These are phyloP conservation scores for Amphiura filiformis DNA, from an alignment of 35 echinoderm and acorn worm genomes.

Conservation along the genomic window DNA sequence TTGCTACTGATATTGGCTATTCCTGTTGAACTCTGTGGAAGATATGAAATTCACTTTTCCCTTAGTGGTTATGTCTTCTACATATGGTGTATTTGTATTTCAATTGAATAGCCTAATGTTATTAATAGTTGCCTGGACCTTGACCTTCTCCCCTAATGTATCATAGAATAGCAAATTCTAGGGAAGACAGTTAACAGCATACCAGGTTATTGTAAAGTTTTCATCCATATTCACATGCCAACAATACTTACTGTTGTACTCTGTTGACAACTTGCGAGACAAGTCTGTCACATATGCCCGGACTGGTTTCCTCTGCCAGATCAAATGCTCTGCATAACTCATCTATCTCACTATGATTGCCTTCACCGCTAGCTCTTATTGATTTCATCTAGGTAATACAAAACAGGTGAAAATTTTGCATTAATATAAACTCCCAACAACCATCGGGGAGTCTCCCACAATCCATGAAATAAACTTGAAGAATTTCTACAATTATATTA, in stretches of 20 bases:
- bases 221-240: no score
- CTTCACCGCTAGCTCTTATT: constrained; percentile 12
- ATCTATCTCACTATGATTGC: constrained; percentile 48
- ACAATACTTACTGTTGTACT: constrained; percentile 75
- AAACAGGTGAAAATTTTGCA: not conserved
- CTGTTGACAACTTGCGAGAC: constrained; percentile 55
- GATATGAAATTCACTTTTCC: no score
- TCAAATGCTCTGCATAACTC: constrained; percentile 83
- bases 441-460: not conserved
- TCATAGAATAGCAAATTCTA: no score
- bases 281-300: constrained; percentile 90
- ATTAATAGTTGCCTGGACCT: no score
- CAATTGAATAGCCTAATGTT: no score
- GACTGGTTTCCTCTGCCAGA: constrained; percentile 85
- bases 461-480: not conserved
- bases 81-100: no score
- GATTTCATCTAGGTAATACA: constrained; percentile 46
- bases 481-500: not conserved
- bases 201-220: no score
- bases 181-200: no score
- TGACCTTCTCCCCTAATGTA: no score
- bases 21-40: no score
- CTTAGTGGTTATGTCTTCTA: no score
- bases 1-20: no score
- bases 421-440: not conserved